A percentile compares a stretch with the other conserved stretches of the same genome.
phyloP scores from a whole-genome alignment of 1,140 invertebrate genomes.

The Thaumatotibia leucotreta region DNA sequence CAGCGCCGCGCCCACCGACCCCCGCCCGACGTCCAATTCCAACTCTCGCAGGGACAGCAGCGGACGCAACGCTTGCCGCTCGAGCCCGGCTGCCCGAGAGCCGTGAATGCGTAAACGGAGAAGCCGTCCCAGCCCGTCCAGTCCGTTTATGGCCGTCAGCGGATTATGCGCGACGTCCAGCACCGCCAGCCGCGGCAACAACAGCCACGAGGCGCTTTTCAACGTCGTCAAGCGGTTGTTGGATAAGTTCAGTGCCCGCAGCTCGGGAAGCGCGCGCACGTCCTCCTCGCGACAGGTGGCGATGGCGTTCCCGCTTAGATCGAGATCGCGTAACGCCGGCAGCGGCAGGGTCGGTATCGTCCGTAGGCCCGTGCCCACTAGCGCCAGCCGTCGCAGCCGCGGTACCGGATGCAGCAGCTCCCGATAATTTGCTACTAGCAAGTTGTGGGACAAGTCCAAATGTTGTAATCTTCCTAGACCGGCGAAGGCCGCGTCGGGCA shows the following conservation, averaged over 20 bases:
- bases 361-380: conserved; percentile 82
- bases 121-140: conserved; percentile 66
- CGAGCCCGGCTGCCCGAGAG: conserved; percentile 77
- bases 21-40: conserved; percentile 80
- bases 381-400: conserved; percentile 81
- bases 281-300: conserved; percentile 76
- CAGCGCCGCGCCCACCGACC: conserved; percentile 79
- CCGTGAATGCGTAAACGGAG: conserved; percentile 67
- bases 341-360: conserved; percentile 81
- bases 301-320: conserved; percentile 83
- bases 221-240: conserved; percentile 80
- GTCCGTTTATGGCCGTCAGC: conserved; percentile 70
- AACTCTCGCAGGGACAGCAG: conserved; percentile 79
- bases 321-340: conserved; percentile 80
- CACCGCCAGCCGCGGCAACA: conserved; percentile 73
- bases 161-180: conserved; percentile 80
- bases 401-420: conserved; percentile 90
- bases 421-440: conserved; percentile 86
- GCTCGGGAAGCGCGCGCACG: conserved; percentile 76
- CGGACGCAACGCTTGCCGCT: conserved; percentile 80
- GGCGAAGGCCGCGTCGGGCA: conserved; percentile 90
- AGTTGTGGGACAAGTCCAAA: conserved; percentile 87
- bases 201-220: conserved; percentile 76
- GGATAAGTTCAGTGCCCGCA: conserved; percentile 79
- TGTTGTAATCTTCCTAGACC: conserved; percentile 84